Conservation (phyloP, 2,888 invertebrate genomes). For the Euclidia mi region DNA sequence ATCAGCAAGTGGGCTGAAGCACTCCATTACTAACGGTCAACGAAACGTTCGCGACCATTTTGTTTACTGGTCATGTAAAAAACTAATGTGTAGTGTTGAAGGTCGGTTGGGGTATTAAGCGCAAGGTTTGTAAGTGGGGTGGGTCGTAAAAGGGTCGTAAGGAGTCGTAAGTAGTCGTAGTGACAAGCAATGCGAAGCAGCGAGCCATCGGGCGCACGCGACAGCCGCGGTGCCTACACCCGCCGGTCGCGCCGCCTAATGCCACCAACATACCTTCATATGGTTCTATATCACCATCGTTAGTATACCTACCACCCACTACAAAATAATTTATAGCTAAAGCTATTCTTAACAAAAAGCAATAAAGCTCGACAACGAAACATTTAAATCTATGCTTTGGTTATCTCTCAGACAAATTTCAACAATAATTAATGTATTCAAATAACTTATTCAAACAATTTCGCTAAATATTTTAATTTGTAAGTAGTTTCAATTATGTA, state of each 20-base stretch:
- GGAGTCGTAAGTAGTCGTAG: conserved; percentile 63
- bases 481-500: too few relatives aligned
- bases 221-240: conserved; percentile 70
- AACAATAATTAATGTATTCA: too few relatives aligned
- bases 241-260: conserved; percentile 52
- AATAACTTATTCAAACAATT: too few relatives aligned
- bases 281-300: conserved; percentile 38
- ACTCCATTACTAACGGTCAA: conserved; percentile 61
- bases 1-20: conserved; percentile 66
- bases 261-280: conserved; percentile 35
- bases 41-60: conserved; percentile 57
- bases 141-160: conserved; percentile 77
- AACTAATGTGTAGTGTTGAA: conserved; percentile 69
- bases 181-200: conserved; percentile 69
- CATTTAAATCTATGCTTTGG: too few relatives aligned
- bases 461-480: too few relatives aligned
- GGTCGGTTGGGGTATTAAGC: conserved; percentile 74
- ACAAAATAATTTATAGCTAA: too few relatives aligned
- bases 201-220: conserved; percentile 75
- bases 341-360: too few relatives aligned
- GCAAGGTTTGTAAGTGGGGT: conserved; percentile 78
- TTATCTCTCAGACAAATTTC: too few relatives aligned
- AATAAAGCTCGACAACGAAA: too few relatives aligned
- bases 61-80: conserved; percentile 71
- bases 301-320: too few relatives aligned